Conservation (phyloP, 53 echinoderm and acorn worm species). For the Pentamera pediparva region DNA sequence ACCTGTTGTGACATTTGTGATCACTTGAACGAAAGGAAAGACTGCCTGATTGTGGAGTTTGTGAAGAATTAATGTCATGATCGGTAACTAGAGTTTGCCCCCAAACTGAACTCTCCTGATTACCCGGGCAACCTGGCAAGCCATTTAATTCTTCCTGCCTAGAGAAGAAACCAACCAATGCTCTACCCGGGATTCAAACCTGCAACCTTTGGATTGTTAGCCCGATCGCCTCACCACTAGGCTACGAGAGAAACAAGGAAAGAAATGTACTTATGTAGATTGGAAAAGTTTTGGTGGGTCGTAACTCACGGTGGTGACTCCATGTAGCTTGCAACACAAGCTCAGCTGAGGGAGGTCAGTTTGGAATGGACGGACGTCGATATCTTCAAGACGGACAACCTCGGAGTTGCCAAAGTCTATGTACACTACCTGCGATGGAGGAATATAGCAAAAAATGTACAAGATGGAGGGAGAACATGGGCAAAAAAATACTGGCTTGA, state of each 20-base stretch:
- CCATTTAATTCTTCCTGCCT: too few relatives aligned
- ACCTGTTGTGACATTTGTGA: too few relatives aligned
- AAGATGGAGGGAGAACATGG: background rate
- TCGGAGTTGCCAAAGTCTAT: conserved; percentile 95
- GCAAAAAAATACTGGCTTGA: too few relatives aligned
- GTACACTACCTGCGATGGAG: conserved; percentile 66
- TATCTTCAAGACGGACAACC: conserved; percentile 40
- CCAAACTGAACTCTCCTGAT: background rate
- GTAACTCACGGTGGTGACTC: conserved; percentile 55
- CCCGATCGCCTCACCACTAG: background rate
- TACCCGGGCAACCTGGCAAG: too few relatives aligned
- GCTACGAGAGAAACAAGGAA: background rate
- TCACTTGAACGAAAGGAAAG: too few relatives aligned
- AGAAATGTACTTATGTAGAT: background rate
- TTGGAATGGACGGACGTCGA: conserved; percentile 54
- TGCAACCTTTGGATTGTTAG: too few relatives aligned
- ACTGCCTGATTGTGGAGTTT: too few relatives aligned
- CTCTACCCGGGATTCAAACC: too few relatives aligned
- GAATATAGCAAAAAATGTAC: background rate
- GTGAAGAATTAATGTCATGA: too few relatives aligned
- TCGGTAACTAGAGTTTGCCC: too few relatives aligned
- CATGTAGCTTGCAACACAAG: conserved; percentile 62
- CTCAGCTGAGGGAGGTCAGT: conserved; percentile 74
- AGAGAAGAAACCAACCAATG: too few relatives aligned
- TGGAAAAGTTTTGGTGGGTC: too few relatives aligned